Conservation (phyloP, 1,140 invertebrate species). For the Drosophila serrata region DNA sequence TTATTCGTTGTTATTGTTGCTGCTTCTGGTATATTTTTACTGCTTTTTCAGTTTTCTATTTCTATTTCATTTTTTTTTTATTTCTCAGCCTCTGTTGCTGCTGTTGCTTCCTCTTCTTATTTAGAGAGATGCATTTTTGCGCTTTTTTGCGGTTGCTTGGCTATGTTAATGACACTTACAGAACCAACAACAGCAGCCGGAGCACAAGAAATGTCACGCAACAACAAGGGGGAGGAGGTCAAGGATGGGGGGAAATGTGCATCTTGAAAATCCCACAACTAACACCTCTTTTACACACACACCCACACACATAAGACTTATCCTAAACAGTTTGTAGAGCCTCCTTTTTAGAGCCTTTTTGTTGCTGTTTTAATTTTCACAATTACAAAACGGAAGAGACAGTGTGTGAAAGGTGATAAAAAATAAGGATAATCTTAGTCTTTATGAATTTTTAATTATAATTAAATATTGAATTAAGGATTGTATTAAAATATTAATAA, state of each 20-base stretch:
- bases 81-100: slow-evolving; percentile 21
- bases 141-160: slow-evolving; percentile 81
- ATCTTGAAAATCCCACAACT: slow-evolving; percentile 37
- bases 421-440: not conserved
- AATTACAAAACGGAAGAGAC: slow-evolving; percentile 10
- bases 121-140: slow-evolving; percentile 77
- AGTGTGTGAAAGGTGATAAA: not conserved
- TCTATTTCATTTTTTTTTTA: slow-evolving; percentile 20
- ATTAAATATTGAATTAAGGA: no score
- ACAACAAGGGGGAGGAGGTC: not conserved
- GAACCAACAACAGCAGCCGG: slow-evolving; percentile 31
- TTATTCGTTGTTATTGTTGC: slow-evolving; percentile 28
- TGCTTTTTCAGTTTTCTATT: slow-evolving; percentile 10
- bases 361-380: not conserved
- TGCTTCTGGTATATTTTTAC: slow-evolving; percentile 12
- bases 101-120: slow-evolving; percentile 21
- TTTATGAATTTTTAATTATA: not conserved
- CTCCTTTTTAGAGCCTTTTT: slow-evolving; percentile 21
- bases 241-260: slow-evolving; percentile 6
- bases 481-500: no score
- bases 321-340: slow-evolving; percentile 17
- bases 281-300: slow-evolving; percentile 20
- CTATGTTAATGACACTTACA: slow-evolving; percentile 81
- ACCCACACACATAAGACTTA: not conserved
- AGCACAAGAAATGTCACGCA: slow-evolving; percentile 34